phyloP scores from a whole-genome alignment of 2,797 vertebrate genomes.

The Malacoraja senta region DNA sequence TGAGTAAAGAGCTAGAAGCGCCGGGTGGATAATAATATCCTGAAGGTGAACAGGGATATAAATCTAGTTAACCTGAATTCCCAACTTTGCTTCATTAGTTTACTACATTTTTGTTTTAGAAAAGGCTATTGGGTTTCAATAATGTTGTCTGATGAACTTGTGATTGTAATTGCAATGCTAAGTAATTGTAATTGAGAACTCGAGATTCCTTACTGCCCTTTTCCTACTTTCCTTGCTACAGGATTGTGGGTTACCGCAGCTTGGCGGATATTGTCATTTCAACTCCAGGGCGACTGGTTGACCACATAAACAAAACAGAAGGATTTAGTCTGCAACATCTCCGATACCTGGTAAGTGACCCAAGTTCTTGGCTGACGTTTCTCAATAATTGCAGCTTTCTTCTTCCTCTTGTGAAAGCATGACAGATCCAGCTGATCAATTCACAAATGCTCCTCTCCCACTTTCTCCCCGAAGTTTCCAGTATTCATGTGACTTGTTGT shows the following conservation, averaged over 20 bases:
- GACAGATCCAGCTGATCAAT: neutral
- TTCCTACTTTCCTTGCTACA: neutral
- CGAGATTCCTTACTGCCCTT: neutral
- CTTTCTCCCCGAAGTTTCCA: no score
- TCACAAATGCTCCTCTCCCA: neutral
- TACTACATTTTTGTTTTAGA: neutral
- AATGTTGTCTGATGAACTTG: neutral
- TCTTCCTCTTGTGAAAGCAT: neutral
- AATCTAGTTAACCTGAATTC: neutral
- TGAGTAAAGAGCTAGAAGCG: neutral
- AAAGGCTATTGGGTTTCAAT: neutral
- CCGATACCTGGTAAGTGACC: conserved; percentile 72
- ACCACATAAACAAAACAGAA: conserved; percentile 78
- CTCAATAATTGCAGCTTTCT: neutral
- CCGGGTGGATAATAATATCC: neutral
- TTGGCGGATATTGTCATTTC: conserved; percentile 85
- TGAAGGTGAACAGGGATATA: neutral
- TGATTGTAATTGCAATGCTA: neutral
- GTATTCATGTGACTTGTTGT: neutral
- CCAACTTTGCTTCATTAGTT: neutral
- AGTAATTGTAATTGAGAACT: neutral
- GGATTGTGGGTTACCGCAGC: conserved; percentile 55
- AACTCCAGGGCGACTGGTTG: conserved; percentile 85
- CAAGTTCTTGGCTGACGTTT: neutral
- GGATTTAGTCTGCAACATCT: conserved; percentile 76